Base-by-base conservation (phyloP, 2,888 invertebrate species). In the Sinodicranocentrus sp. region DNA sequence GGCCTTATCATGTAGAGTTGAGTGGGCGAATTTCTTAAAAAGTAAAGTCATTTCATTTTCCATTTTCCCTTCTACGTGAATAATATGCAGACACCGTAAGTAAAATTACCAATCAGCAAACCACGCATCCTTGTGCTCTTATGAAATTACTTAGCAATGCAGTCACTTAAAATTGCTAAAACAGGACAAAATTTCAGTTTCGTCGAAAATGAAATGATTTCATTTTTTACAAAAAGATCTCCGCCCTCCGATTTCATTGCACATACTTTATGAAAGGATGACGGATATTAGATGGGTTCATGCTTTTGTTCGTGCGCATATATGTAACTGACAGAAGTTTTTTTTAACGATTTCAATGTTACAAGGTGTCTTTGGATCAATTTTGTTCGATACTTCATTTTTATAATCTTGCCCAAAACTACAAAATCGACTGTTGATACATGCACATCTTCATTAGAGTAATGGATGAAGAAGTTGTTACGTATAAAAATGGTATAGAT, bases 111-210 rank as follows among this genome's bases (percentile, higher is more conserved):
- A 19, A 44, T 44, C 67, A 67, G 6, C 33, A 3, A 15, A 67
- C 43, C 67, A 67, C 44, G 67, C 39, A 67, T 25, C 1, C 28
- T 23, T 67, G 39, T 67, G n/a, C n/a, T n/a, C n/a, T 67, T 28
- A 44, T 43, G 67, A 19, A 67, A 67, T 67, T 67, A 67, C 67
- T 43, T 39, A 43, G 17, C 15, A 21, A 43, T 26, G 61, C 61
- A 61, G 26, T 15, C 33, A 26, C 28, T 33, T n/a, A 61, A 28
- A 52, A 26, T 70, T 70, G 26, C 70, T 43, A 70, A 70, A 70
- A 70, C 52, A 17, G 70, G 70, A 70, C 70, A 52, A 70, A 70
- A 70, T 70, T 70, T 48, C 70, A 52, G 48, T 19, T 19, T 23
- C 23, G 52, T 67, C 33, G 23, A 44, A 65, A 65, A 43, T 43